A percentile compares a stretch with the other conserved stretches of the same genome.
Evolutionary conservation across 2,888 invertebrate species (phyloP).

Genomic region (Stenodera caucasica): DNA sequence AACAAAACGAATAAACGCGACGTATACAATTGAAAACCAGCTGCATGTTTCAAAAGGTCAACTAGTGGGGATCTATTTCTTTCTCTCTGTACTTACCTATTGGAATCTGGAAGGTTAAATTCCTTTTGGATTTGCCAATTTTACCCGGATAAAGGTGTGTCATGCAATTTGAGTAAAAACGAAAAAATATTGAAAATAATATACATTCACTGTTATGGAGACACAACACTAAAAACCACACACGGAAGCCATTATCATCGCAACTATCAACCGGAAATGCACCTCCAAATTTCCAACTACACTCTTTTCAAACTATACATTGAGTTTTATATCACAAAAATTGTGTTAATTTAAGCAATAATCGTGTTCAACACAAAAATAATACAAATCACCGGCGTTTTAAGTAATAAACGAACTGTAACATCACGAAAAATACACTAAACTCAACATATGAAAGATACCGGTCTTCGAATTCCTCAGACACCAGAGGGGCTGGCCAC

Average conservation of each 20-base stretch:
- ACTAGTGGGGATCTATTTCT: neutral
- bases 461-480: no score
- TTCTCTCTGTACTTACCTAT: neutral
- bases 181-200: neutral
- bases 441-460: no score
- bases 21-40: neutral
- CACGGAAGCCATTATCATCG: neutral
- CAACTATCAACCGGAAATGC: neutral
- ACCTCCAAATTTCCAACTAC: neutral
- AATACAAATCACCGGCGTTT: neutral
- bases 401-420: neutral
- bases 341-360: neutral
- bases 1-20: no score
- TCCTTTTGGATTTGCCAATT: neutral
- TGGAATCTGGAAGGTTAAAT: slow-evolving; percentile 4
- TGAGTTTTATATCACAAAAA: neutral
- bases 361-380: neutral
- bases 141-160: neutral
- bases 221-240: neutral
- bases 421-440: neutral
- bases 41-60: neutral
- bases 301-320: neutral
- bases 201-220: no score
- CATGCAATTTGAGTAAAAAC: neutral
- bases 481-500: no score